A percentile compares a stretch with the other conserved stretches of the same genome.
Evolutionary conservation across 2,797 vertebrate genomes (phyloP).

Genomic region (Rhinichthys osculus): DNA sequence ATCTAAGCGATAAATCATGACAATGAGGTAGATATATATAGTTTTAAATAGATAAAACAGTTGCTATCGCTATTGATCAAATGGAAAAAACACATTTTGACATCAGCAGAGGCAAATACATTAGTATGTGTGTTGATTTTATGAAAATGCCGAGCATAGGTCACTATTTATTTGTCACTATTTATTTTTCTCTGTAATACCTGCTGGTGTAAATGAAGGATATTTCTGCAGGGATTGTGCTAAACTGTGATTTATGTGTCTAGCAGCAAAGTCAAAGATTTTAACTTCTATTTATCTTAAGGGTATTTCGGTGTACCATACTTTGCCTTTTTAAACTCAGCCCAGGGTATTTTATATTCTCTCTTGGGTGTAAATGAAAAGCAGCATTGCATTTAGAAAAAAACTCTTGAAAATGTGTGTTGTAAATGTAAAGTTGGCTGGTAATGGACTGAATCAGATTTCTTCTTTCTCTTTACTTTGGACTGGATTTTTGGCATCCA

Average conservation of each 20-base stretch:
- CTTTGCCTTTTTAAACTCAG: slow-evolving; percentile 30
- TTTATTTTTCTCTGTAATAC: slow-evolving; percentile 28
- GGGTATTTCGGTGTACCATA: slow-evolving; percentile 7
- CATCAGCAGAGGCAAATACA: not conserved
- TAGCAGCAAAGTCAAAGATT: slow-evolving; percentile 38
- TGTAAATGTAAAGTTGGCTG: not conserved
- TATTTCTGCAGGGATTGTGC: slow-evolving; percentile 26
- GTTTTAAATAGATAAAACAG: slow-evolving; percentile 24
- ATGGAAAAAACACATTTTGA: not conserved
- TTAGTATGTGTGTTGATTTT: slow-evolving; percentile 9
- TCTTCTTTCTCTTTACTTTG: not conserved
- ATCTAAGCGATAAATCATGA: not conserved
- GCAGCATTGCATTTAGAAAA: not conserved
- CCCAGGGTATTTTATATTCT: slow-evolving; percentile 5
- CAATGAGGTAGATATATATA: not conserved
- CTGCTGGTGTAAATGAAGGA: slow-evolving; percentile 32
- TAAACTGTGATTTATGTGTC: slow-evolving; percentile 46
- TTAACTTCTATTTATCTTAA: slow-evolving; percentile 41
- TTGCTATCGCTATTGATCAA: slow-evolving; percentile 12
- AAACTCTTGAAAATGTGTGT: not conserved
- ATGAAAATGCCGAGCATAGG: slow-evolving; percentile 25
- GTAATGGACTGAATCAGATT: not conserved
- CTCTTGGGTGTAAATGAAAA: slow-evolving; percentile 14
- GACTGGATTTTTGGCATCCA: not conserved
- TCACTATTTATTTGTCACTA: slow-evolving; percentile 6